Evolutionary conservation across 2,113 vertebrate genomes (phyloP).

Genomic region (Platysteira castanea): DNA sequence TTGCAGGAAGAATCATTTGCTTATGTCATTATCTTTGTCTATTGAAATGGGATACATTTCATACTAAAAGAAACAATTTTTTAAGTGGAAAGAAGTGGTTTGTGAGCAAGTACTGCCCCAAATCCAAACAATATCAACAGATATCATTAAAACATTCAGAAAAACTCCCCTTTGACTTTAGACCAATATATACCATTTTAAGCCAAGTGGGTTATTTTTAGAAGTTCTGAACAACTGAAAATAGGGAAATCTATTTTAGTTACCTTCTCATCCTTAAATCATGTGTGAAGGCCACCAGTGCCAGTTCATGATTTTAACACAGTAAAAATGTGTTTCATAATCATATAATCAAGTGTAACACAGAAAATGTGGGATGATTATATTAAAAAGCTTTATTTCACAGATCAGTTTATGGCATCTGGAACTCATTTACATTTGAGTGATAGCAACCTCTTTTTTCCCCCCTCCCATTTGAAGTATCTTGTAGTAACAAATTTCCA

Average conservation of each 20-base stretch:
- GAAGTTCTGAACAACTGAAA: constrained; percentile 7
- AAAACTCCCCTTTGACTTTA: background rate
- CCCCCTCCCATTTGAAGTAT: background rate
- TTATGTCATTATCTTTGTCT: background rate
- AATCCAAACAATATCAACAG: background rate
- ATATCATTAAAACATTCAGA: background rate
- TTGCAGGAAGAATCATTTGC: background rate
- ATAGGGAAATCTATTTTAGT: constrained; percentile 24
- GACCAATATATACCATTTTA: background rate
- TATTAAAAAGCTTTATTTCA: constrained; percentile 33
- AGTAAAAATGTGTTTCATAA: background rate
- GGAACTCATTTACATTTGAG: background rate
- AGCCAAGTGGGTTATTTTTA: constrained; percentile 14
- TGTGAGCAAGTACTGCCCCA: background rate
- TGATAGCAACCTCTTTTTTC: background rate
- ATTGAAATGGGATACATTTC: background rate
- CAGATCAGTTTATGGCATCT: background rate
- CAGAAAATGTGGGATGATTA: background rate
- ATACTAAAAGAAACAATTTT: background rate
- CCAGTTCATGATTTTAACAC: background rate
- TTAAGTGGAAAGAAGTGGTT: background rate
- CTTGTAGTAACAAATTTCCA: background rate
- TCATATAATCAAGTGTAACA: constrained; percentile 3
- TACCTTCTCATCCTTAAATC: constrained; percentile 24
- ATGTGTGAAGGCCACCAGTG: background rate